Conservation (phyloP, 2,888 invertebrate genomes). For the Acanthosepion esculentum region DNA sequence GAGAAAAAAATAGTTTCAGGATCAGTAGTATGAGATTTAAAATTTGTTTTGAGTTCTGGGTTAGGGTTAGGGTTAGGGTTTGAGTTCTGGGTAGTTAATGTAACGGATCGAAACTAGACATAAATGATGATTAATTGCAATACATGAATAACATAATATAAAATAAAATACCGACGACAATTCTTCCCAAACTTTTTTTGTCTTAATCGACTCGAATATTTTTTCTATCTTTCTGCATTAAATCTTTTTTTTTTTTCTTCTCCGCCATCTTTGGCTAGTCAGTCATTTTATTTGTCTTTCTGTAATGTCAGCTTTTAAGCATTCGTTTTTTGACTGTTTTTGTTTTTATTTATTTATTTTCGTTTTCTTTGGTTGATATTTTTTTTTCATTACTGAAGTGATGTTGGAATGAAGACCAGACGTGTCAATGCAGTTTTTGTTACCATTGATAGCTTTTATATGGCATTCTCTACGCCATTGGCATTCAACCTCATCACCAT, state of each 20-base stretch:
- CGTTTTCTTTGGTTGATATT: not conserved
- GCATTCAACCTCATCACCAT: not conserved
- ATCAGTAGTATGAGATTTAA: not conserved
- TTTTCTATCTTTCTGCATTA: not conserved
- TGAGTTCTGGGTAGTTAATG: conserved; percentile 6
- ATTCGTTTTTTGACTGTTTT: not conserved
- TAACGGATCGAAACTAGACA: not conserved
- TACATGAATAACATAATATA: not conserved
- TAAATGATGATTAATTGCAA: not conserved
- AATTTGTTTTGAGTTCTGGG: not conserved
- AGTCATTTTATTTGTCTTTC: not conserved
- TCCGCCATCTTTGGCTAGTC: not conserved
- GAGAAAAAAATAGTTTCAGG: not conserved
- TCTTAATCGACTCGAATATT: not conserved
- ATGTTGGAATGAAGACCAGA: not conserved
- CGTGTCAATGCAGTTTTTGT: not conserved
- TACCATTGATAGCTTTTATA: not conserved
- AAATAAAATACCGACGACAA: not conserved
- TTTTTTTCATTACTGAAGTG: not conserved
- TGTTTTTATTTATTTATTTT: not conserved
- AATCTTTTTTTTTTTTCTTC: not conserved
- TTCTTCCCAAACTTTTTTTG: not conserved
- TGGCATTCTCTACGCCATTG: not conserved
- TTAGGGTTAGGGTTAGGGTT: too few species aligned
- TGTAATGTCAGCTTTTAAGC: not conserved